A percentile compares a stretch with the other conserved stretches of the same genome.
Evolutionary conservation across 2,888 invertebrate genomes (phyloP).

Genomic region (Hecatera dysodea): DNA sequence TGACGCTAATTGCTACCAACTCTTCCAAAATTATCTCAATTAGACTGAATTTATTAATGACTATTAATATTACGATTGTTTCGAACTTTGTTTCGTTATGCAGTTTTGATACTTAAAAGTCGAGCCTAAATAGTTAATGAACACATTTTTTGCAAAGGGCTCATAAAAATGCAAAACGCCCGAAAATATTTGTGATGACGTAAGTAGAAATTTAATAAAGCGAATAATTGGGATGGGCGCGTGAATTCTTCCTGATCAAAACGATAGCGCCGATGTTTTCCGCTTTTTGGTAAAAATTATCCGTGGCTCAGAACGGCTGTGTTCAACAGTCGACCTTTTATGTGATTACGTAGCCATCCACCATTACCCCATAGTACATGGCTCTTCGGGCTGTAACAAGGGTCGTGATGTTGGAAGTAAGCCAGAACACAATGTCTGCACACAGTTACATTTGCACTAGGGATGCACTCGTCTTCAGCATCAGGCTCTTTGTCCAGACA

Average conservation of each 20-base stretch:
- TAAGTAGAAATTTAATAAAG: conserved; percentile 40
- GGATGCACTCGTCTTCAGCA: conserved; percentile 65
- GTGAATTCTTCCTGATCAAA: conserved; percentile 16
- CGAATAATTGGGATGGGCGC: conserved; percentile 25
- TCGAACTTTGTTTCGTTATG: conserved; percentile 49
- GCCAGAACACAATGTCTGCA: conserved; percentile 85
- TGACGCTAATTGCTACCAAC: conserved; percentile 89
- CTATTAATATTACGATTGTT: conserved; percentile 67
- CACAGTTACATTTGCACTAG: conserved; percentile 82
- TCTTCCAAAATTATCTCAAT: conserved; percentile 86
- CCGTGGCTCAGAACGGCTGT: not conserved
- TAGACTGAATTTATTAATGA: conserved; percentile 76
- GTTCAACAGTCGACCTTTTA: conserved; percentile 39
- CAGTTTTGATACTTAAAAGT: too few species aligned
- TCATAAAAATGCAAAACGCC: conserved; percentile 26
- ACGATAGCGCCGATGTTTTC: conserved; percentile 6
- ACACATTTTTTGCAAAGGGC: not conserved
- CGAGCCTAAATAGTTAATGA: conserved; percentile 10
- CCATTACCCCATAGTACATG: conserved; percentile 69
- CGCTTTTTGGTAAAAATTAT: not conserved
- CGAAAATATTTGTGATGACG: conserved; percentile 24
- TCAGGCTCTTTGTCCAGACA: conserved; percentile 56
- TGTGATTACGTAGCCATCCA: conserved; percentile 52
- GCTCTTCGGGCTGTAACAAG: conserved; percentile 75
- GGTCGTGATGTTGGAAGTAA: conserved; percentile 79